A percentile compares a stretch with the other conserved stretches of the same genome.
phyloP scores from a whole-genome alignment of 2,113 vertebrate species.

The Pelobates fuscus region DNA sequence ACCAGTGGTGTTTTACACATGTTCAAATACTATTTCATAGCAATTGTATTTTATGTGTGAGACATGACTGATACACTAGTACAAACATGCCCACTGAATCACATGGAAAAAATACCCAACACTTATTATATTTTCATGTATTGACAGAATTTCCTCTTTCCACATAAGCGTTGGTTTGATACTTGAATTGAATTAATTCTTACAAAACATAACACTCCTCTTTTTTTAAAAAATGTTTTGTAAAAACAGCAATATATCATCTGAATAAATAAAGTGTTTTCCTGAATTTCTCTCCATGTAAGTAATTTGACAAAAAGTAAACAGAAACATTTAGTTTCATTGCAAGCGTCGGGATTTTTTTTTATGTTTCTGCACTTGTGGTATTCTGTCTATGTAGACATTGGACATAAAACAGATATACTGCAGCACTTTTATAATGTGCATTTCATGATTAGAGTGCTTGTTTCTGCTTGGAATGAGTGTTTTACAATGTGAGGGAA shows the following conservation, averaged over 20 bases:
- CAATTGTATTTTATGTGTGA: too few species aligned
- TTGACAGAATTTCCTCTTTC: too few species aligned
- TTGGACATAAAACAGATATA: conserved; percentile 43
- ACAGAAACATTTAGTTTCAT: conserved; percentile 23
- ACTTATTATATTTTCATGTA: too few species aligned
- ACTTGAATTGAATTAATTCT: background rate
- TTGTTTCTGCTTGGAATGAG: conserved; percentile 48
- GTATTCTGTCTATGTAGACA: conserved; percentile 32
- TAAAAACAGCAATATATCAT: background rate
- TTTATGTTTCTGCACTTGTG: conserved; percentile 13
- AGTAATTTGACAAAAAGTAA: background rate
- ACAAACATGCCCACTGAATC: too few species aligned
- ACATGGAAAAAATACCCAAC: too few species aligned
- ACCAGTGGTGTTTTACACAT: too few species aligned
- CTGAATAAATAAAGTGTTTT: conserved; percentile 19
- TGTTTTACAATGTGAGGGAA: conserved; percentile 37
- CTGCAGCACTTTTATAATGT: conserved; percentile 39
- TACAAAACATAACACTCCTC: background rate
- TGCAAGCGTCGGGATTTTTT: conserved; percentile 39
- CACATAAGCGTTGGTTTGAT: too few species aligned
- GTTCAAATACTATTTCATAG: too few species aligned
- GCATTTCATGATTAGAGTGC: conserved; percentile 33
- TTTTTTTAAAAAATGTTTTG: conserved; percentile 2
- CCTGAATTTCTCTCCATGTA: background rate
- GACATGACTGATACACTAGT: too few species aligned